Conservation (phyloP, 2,888 invertebrate genomes). For the Flexamia atlantica region DNA sequence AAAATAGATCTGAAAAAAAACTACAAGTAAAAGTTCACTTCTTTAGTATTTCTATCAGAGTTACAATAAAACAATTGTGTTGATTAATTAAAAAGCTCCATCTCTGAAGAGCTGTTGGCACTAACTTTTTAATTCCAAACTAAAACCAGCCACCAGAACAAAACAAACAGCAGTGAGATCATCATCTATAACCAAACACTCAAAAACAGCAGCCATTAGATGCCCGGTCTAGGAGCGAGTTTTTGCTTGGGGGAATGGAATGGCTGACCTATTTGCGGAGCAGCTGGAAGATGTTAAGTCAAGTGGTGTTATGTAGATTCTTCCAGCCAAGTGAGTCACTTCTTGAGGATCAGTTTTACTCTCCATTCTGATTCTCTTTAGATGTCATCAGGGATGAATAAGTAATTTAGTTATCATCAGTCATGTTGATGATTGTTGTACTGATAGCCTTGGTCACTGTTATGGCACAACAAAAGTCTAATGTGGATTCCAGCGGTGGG, state of each 20-base stretch:
- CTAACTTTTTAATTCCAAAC: background rate
- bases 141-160: background rate
- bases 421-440: slow-evolving; percentile 19
- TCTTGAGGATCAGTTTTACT: background rate
- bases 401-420: background rate
- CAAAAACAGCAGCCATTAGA: background rate
- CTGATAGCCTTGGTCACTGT: slow-evolving; percentile 16
- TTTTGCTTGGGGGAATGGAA: background rate
- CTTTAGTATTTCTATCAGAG: too few species aligned
- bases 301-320: background rate
- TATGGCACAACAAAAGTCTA: slow-evolving; percentile 61
- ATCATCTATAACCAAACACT: background rate
- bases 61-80: too few species aligned
- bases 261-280: slow-evolving; percentile 12
- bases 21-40: too few species aligned
- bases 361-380: background rate
- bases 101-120: background rate
- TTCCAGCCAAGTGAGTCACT: slow-evolving; percentile 18
- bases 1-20: too few species aligned
- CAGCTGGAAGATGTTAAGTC: slow-evolving; percentile 25
- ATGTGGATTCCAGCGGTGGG: slow-evolving; percentile 62
- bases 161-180: background rate
- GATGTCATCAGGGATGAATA: background rate
- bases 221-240: slow-evolving; percentile 16
- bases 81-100: too few species aligned